These are phyloP conservation scores for Gymnorhina tibicen DNA, from an alignment of 2,113 vertebrate genomes.

Conservation along the genomic window DNA sequence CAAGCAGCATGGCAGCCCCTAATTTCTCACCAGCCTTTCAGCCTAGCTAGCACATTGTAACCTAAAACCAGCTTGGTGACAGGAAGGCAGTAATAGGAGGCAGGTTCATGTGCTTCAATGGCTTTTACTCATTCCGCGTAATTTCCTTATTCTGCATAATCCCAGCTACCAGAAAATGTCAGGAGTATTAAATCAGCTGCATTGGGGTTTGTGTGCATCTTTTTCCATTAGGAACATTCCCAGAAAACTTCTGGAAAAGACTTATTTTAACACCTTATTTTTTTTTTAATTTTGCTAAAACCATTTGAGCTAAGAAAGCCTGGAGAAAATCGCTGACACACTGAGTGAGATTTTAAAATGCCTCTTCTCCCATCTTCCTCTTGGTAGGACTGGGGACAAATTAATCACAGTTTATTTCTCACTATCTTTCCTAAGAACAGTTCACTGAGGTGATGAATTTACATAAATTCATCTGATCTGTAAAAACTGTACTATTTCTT, in stretches of 20 bases:
- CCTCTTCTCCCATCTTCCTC: neutral
- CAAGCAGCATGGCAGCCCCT: neutral
- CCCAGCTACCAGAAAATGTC: neutral
- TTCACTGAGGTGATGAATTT: neutral
- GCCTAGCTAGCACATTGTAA: neutral
- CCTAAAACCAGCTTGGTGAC: neutral
- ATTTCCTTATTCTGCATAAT: neutral
- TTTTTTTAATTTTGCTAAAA: neutral
- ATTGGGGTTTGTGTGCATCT: neutral
- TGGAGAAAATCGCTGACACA: neutral
- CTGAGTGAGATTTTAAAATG: neutral
- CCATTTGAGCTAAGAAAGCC: neutral
- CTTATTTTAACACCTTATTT: neutral
- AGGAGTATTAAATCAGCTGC: neutral
- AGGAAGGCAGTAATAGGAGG: neutral
- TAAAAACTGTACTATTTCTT: neutral
- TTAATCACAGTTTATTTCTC: constrained; percentile 3
- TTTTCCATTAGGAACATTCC: neutral
- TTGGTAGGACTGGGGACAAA: neutral
- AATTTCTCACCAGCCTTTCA: neutral
- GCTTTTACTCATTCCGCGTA: neutral
- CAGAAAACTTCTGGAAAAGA: neutral
- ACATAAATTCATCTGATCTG: neutral
- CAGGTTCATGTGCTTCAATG: neutral
- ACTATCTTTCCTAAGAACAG: neutral